phyloP scores from a whole-genome alignment of 2,113 vertebrate species.

The Sterrhoptilus dennistouni region DNA sequence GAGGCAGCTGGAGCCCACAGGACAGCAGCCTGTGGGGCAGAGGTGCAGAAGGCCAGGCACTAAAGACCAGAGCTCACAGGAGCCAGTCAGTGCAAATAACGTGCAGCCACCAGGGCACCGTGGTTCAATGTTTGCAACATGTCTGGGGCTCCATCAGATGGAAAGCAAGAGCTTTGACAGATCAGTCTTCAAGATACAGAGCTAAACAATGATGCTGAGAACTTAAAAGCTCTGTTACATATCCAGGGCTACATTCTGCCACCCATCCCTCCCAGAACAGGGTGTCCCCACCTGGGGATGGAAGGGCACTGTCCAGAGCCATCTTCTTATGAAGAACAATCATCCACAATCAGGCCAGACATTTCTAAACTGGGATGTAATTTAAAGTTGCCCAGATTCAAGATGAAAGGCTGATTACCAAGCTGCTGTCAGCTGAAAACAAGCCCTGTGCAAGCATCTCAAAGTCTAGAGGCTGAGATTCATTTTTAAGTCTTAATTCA shows the following conservation, averaged over 20 bases:
- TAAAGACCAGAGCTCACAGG: background rate
- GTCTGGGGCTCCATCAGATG: background rate
- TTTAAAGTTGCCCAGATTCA: background rate
- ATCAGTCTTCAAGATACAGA: background rate
- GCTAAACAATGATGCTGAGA: background rate
- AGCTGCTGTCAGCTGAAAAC: background rate
- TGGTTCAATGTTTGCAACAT: accelerated
- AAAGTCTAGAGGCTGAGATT: background rate
- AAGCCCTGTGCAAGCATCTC: background rate
- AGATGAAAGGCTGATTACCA: background rate
- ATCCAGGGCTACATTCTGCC: background rate
- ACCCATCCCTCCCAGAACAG: background rate
- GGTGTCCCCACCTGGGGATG: background rate
- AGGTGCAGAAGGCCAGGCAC: background rate
- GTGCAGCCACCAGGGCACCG: background rate
- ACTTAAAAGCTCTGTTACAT: accelerated
- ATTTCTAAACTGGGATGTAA: background rate
- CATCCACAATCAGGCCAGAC: background rate
- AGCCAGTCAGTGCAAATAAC: background rate
- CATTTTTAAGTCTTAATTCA: background rate
- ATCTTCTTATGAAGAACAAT: background rate
- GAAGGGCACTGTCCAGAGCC: background rate
- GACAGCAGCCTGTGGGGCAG: background rate
- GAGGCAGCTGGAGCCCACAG: accelerated
- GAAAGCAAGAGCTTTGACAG: background rate